Conservation (phyloP, 2,797 vertebrate genomes). For the Scomberomorus guttatus region DNA sequence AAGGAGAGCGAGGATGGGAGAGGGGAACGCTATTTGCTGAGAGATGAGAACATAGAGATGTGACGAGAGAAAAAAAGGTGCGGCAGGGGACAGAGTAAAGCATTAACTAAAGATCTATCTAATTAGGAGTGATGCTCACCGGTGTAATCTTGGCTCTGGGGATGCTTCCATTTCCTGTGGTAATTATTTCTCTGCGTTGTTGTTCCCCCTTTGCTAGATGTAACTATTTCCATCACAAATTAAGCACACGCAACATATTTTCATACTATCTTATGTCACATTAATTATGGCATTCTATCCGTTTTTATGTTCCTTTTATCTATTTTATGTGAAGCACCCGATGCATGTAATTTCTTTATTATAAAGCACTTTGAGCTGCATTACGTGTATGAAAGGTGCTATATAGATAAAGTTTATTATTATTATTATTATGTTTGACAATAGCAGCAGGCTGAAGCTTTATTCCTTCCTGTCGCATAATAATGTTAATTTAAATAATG, state of each 20-base stretch:
- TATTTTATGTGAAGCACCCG: no score
- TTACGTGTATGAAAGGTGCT: no score
- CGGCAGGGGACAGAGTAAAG: slow-evolving; percentile 65
- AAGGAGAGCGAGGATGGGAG: slow-evolving; percentile 23
- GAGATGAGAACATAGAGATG: slow-evolving; percentile 35
- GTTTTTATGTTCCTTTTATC: no score
- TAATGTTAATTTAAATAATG: slow-evolving; percentile 68
- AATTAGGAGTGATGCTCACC: slow-evolving; percentile 75
- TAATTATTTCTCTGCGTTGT: slow-evolving; percentile 74
- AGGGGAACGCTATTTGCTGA: slow-evolving; percentile 29
- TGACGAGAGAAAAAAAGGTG: slow-evolving; percentile 38
- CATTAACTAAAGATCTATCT: slow-evolving; percentile 75
- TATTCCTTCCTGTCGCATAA: slow-evolving; percentile 50
- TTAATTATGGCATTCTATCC: no score
- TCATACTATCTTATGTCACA: slow-evolving; percentile 21
- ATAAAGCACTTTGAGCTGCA: no score
- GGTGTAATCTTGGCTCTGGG: slow-evolving; percentile 69
- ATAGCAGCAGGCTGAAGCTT: slow-evolving; percentile 23
- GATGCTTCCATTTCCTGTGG: slow-evolving; percentile 49
- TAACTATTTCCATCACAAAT: slow-evolving; percentile 56
- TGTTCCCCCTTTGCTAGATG: slow-evolving; percentile 38
- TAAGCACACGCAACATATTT: slow-evolving; percentile 10
- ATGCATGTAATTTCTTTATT: no score
- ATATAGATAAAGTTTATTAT: no score
- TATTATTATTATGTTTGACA: not conserved